Conservation (phyloP, 2,888 invertebrate species). For the Julus scanicus region DNA sequence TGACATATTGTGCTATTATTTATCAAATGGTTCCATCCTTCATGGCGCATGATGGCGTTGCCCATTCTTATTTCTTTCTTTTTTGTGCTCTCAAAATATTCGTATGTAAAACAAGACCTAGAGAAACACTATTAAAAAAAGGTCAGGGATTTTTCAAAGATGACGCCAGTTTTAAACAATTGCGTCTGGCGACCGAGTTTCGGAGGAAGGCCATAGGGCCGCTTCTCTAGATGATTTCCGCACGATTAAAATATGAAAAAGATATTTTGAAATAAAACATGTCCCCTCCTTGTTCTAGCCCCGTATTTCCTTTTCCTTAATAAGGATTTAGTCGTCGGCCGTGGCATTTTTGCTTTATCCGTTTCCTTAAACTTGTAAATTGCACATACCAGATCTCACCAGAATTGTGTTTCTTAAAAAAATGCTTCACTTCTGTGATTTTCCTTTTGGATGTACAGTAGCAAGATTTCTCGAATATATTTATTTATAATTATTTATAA, state of each 20-base stretch:
- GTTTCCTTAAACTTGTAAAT: neutral
- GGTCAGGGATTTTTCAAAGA: constrained; percentile 40
- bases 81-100: neutral
- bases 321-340: neutral
- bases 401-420: too few species aligned
- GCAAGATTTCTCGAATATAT: too few species aligned
- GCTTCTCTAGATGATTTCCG: neutral
- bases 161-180: constrained; percentile 40
- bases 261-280: neutral
- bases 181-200: constrained; percentile 16
- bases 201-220: neutral
- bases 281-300: constrained; percentile 3
- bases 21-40: constrained; percentile 38
- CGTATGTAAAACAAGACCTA: neutral
- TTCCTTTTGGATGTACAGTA: too few species aligned
- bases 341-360: neutral
- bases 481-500: too few species aligned
- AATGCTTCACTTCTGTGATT: too few species aligned
- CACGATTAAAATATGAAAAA: constrained; percentile 29
- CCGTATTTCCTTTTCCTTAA: neutral
- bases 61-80: neutral
- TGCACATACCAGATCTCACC: neutral
- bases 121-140: constrained; percentile 27
- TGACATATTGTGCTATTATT: constrained; percentile 43
- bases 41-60: neutral